A percentile compares a stretch with the other conserved stretches of the same genome.
phyloP scores from a whole-genome alignment of 2,113 vertebrate species.

The Clupea harengus region DNA sequence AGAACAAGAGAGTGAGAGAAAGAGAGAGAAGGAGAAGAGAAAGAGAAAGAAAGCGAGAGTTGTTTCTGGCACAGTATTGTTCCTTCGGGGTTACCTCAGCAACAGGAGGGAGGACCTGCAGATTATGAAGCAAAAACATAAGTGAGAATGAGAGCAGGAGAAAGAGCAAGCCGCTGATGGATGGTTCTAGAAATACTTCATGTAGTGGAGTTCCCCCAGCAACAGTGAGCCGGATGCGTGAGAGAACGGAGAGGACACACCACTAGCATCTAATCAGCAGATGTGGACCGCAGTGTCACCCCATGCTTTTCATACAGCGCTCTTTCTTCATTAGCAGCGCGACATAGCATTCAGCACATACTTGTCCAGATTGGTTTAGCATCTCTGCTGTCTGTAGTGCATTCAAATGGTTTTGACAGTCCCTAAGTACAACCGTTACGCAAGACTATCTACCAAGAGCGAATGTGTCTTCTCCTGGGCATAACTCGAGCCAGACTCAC shows the following conservation, averaged over 20 bases:
- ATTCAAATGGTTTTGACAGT: background rate
- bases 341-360: background rate
- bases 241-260: background rate
- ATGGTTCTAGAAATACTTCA: background rate
- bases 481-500: background rate
- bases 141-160: background rate
- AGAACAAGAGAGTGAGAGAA: background rate
- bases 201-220: slow-evolving; percentile 2
- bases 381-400: background rate
- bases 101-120: background rate
- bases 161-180: background rate
- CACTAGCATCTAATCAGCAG: background rate
- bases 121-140: slow-evolving; percentile 6
- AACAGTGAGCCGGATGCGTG: background rate
- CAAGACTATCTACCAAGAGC: background rate
- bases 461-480: background rate
- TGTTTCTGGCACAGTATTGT: background rate
- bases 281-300: background rate
- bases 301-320: background rate
- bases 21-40: background rate
- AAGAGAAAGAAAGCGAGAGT: background rate
- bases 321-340: background rate
- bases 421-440: background rate
- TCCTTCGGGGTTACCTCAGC: slow-evolving; percentile 4
- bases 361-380: background rate